Conservation (phyloP, 2,113 vertebrate species). For the Boleophthalmus pectinirostris region DNA sequence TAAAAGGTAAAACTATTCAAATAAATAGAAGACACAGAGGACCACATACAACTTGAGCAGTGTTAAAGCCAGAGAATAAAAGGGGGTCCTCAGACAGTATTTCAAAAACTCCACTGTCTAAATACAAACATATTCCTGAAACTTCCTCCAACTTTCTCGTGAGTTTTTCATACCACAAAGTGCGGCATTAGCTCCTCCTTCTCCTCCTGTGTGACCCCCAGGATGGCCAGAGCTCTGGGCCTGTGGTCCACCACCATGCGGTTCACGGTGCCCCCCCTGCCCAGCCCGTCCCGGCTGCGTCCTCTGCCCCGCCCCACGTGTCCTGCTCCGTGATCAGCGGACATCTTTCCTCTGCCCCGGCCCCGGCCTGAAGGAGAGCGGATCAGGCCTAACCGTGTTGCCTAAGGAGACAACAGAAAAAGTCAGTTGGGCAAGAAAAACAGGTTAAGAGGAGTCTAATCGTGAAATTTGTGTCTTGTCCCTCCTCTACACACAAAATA, state of each 20-base stretch:
- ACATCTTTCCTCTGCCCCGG: conserved; percentile 84
- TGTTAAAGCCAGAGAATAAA: no score
- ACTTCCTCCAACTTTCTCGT: background rate
- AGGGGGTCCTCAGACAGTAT: no score
- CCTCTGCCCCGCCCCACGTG: conserved; percentile 79
- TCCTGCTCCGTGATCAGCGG: conserved; percentile 53
- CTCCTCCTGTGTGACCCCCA: conserved; percentile 89
- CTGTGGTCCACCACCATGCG: conserved; percentile 98
- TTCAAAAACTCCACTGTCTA: background rate
- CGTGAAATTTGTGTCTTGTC: no score
- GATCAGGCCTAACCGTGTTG: conserved; percentile 89
- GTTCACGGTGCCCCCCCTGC: conserved; percentile 78
- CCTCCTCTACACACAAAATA: no score
- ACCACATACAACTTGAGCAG: no score
- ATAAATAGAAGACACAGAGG: no score
- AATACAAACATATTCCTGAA: background rate
- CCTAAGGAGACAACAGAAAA: conserved; percentile 69
- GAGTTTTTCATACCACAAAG: conserved; percentile 85
- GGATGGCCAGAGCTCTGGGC: conserved; percentile 86
- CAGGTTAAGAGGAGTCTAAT: no score
- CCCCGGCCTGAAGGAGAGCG: conserved; percentile 80
- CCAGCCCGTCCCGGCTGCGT: conserved; percentile 83
- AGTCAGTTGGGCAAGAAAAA: background rate
- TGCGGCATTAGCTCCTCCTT: conserved; percentile 95
- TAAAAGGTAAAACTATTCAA: no score